Evolutionary conservation across 2,888 invertebrate genomes (phyloP), one percentile per base, ranked within the genome.

Genomic region (Leptinotarsa juncta): DNA sequence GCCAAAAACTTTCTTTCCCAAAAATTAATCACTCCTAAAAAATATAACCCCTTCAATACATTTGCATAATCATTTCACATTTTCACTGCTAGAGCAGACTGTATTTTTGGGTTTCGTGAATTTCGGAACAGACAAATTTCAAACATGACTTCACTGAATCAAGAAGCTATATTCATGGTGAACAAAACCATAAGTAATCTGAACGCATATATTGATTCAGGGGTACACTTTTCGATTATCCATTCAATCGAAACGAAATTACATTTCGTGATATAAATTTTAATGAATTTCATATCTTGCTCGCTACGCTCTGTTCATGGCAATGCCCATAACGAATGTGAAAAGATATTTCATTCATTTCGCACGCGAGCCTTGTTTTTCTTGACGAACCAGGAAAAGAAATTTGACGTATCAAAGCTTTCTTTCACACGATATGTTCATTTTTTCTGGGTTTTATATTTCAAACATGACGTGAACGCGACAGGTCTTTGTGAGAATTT

Each of bases 391-490:
- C 50, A 42, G 73, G 70, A 73, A 70, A 73, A 32, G 55, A 51
- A 73, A 42, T 70, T 26, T 73, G 70, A 70, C 70, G 57, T 70
- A 70, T 73, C 55, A 55, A 55, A 55, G 49, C 65, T 73, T 73
- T 55, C 70, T 51, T 57, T 42, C 51, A 72, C 68, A 72, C 72
- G 68, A 68, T 68, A 72, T 20, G 53, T 60, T 50, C 23, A 23
- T 57, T 20, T 14, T 23, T 57, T 57, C 23, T 57, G 57, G 18
- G 14, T 57, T 57, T 23, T 14, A 23, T 57, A 57, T 57, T 57
- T 14, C 57, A 57, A 15, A 23, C 57, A 23, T 10, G 23, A 57
- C 57, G 57, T 15, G 57, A 57, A 7, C 14, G 57, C 57, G 4
- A 57, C 57, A 57, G 18, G 23, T 57, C 23, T 57, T 57, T 4